Evolutionary conservation across 2,888 invertebrate species (phyloP).

Genomic region (Amphipyra berbera): DNA sequence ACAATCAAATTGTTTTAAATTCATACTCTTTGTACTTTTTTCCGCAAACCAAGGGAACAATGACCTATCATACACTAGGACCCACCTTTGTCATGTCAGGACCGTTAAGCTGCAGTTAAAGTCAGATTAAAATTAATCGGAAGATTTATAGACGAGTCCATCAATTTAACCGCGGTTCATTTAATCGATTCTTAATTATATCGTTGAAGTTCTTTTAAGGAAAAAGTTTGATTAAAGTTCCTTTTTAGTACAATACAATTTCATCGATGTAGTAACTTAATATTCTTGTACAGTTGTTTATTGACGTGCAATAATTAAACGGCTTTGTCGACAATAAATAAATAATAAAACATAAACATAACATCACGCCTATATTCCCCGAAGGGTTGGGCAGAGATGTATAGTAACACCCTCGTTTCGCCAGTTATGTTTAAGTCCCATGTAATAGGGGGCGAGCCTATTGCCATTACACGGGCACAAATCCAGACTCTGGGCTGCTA

Average conservation of each 20-base stretch:
- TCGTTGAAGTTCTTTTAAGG: conserved; percentile 19
- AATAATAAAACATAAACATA: too few relatives aligned
- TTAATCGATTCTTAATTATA: conserved; percentile 26
- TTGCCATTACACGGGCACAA: too few relatives aligned
- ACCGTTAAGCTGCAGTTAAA: conserved; percentile 38
- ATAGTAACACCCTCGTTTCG: too few relatives aligned
- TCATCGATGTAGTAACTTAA: not conserved
- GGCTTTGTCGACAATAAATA: conserved; percentile 1
- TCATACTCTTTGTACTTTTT: conserved; percentile 61
- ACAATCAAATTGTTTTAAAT: not conserved
- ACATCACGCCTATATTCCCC: too few relatives aligned
- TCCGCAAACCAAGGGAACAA: conserved; percentile 59
- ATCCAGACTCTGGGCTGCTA: too few relatives aligned
- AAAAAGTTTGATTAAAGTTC: conserved; percentile 15
- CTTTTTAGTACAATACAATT: conserved; percentile 4
- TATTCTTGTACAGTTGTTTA: conserved; percentile 18
- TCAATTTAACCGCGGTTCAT: conserved; percentile 16
- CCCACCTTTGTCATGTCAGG: conserved; percentile 36
- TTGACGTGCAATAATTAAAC: conserved; percentile 13
- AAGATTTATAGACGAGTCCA: conserved; percentile 27
- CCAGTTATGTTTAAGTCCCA: too few relatives aligned
- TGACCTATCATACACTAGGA: conserved; percentile 58
- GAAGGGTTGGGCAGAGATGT: too few relatives aligned
- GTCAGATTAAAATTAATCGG: conserved; percentile 37
- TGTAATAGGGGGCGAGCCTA: too few relatives aligned